Evolutionary conservation across 2,797 vertebrate genomes (phyloP).

Genomic region (Valencia hispanica): DNA sequence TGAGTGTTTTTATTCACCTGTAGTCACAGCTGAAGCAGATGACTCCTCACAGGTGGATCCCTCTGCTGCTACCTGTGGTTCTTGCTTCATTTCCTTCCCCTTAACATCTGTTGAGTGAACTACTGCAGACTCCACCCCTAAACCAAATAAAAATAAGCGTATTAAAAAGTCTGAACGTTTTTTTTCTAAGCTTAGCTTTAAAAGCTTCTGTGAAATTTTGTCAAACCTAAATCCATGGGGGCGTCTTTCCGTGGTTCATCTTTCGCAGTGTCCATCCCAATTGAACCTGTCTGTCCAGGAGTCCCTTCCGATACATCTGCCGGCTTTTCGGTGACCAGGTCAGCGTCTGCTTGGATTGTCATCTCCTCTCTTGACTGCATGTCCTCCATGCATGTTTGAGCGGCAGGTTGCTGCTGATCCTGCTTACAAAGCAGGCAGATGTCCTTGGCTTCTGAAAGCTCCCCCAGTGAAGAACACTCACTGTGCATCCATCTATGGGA

Average conservation of each 20-base stretch:
- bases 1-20: slow-evolving; percentile 64
- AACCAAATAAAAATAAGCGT: slow-evolving; percentile 20
- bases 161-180: background rate
- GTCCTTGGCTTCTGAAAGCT: slow-evolving; percentile 71
- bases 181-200: background rate
- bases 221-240: slow-evolving; percentile 77
- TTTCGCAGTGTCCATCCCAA: slow-evolving; percentile 31
- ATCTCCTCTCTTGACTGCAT: slow-evolving; percentile 56
- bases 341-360: slow-evolving; percentile 61
- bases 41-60: slow-evolving; percentile 42
- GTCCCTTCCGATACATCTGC: slow-evolving; percentile 42
- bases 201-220: background rate
- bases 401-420: slow-evolving; percentile 61
- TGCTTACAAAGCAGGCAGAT: slow-evolving; percentile 80
- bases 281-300: slow-evolving; percentile 32
- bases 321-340: slow-evolving; percentile 44
- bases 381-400: slow-evolving; percentile 46
- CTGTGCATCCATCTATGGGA: slow-evolving; percentile 78
- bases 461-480: slow-evolving; percentile 72
- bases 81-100: slow-evolving; percentile 55
- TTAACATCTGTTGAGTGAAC: slow-evolving; percentile 49
- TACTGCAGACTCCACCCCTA: slow-evolving; percentile 62
- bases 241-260: slow-evolving; percentile 53
- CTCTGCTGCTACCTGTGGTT: slow-evolving; percentile 41
- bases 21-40: slow-evolving; percentile 35